Evolutionary conservation across 2,797 vertebrate genomes (phyloP).

Genomic region (Melanotaenia trifasciata): DNA sequence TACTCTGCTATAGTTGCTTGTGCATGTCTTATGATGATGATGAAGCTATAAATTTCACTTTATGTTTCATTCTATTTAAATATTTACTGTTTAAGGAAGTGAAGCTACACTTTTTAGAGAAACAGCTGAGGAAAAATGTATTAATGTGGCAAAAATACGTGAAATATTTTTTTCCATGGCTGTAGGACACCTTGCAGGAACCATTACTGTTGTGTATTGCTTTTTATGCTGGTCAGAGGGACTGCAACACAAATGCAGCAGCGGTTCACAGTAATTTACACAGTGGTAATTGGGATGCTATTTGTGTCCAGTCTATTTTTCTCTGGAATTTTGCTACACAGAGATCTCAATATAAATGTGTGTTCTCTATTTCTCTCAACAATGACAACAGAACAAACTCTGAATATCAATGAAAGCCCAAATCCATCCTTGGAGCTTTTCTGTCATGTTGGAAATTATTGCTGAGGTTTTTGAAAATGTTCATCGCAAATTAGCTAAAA

Average conservation of each 20-base stretch:
- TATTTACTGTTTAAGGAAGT: neutral
- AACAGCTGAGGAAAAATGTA: neutral
- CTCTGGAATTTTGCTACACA: neutral
- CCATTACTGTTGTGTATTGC: too few species aligned
- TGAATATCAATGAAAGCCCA: constrained; percentile 20
- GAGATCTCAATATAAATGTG: neutral
- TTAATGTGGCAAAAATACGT: neutral
- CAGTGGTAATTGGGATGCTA: neutral
- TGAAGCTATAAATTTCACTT: neutral
- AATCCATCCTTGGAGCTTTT: neutral
- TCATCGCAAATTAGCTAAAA: constrained; percentile 16
- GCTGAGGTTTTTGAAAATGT: constrained; percentile 11
- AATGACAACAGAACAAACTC: neutral
- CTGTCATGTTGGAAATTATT: constrained; percentile 17
- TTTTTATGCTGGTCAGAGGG: too few species aligned
- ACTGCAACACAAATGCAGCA: neutral
- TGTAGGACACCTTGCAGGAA: too few species aligned
- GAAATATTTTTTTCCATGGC: neutral
- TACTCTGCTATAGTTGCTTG: neutral
- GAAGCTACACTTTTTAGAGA: neutral
- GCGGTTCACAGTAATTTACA: neutral
- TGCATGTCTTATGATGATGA: neutral
- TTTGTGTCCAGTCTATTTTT: neutral
- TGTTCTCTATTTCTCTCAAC: neutral
- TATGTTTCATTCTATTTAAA: neutral